Conservation (phyloP, 2,113 vertebrate genomes). For the Rynchops niger region DNA sequence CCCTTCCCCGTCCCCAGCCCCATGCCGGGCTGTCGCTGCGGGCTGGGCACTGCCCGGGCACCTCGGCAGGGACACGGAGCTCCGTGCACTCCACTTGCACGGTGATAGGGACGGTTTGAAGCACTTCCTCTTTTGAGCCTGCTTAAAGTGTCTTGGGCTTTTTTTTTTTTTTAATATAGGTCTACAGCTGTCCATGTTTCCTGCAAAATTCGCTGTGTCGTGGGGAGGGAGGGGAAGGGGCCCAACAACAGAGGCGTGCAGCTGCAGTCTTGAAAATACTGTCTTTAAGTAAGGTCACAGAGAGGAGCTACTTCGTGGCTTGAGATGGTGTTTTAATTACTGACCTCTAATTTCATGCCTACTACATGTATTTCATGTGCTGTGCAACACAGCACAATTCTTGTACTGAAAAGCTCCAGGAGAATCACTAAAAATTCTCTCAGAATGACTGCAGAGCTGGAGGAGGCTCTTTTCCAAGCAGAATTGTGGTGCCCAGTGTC, state of each 20-base stretch:
- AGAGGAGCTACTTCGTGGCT: background rate
- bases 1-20: background rate
- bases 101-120: background rate
- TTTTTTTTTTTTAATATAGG: background rate
- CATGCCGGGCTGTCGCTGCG: background rate
- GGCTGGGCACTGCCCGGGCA: too few relatives aligned
- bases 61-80: fast-evolving
- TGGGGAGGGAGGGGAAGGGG: background rate
- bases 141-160: background rate
- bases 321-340: background rate
- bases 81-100: background rate
- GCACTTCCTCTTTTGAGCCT: background rate
- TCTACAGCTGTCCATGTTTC: background rate
- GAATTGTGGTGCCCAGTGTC: background rate
- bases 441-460: background rate
- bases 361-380: background rate
- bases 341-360: background rate
- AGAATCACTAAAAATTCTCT: background rate
- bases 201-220: background rate
- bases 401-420: background rate
- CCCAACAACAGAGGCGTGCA: background rate
- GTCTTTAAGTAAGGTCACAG: background rate
- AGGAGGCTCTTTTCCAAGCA: background rate
- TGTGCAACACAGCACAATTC: background rate
- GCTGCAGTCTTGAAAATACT: background rate